Evolutionary conservation across 2,888 invertebrate species (phyloP), one percentile per base, ranked within the genome.

Genomic region (Trichacis sp.): DNA sequence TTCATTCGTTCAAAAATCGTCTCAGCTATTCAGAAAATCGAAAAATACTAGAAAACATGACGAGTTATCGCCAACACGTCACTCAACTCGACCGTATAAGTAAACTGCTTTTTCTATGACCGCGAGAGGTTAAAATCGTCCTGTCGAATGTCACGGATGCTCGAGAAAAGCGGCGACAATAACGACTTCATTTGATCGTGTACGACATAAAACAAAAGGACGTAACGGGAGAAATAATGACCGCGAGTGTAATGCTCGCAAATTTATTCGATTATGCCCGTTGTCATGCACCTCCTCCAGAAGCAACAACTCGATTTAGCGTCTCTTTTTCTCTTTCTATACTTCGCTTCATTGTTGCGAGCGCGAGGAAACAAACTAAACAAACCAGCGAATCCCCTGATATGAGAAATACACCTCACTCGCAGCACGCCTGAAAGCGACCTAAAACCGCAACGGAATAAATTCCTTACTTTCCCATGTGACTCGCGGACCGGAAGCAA

Each of bases 381-480:
- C n/a, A n/a, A n/a, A n/a, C n/a, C n/a, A n/a, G n/a, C 33, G 43
- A 56, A 43, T 45, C 36, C 8, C 15, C 33, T 20, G 48, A 47
- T n/a, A n/a, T n/a, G 49, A 42, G 42, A 45, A 29, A 42, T 33
- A 43, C 40, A 30, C 18, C 33, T 33, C 8, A 33, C 19, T 49
- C 24, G 11, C 17, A 40, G 18, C 18, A 43, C 42, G 42, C 14
- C 47, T 52, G 38, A 43, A 48, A 48, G 47, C 47, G 9, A n/a
- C 30, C 48, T 48, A 19, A 53, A 52, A 59, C 59, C 59, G 48
- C 53, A 53, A 36, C 2, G 53, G 53, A n/a, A n/a, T n/a, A n/a
- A 59, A 59, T 59, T 59, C 48, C 59, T 52, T 47, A 59, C 59
- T 59, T 59, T 59, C 53, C 53, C 52, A 59, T 53, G 40, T 53